Evolutionary conservation across 2,797 vertebrate species (phyloP), one percentile per base, ranked within the genome.

Genomic region (Chromobotia macracanthus): DNA sequence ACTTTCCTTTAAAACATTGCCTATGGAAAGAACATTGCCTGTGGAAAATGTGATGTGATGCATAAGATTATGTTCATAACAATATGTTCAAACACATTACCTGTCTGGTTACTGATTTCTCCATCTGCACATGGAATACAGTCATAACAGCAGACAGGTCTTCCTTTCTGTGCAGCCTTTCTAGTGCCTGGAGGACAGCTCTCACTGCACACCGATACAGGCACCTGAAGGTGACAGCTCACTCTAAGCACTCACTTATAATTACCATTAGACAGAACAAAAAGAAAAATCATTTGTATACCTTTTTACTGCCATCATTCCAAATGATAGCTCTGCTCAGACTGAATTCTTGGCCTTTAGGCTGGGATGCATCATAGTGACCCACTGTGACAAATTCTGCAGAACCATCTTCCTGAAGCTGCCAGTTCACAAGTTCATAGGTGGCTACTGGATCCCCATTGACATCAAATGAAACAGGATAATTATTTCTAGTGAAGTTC

Each of bases 381-480:
- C 93, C 93, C 0, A 92, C 91, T 53, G 88, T 91, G 23, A 90
- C 86, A 68, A 92, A 75, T 21, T 86, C 46, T 41, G 87, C 69
- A 16, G 63, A 55, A 8, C 90, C 88, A 70, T 69, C 84, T 44
- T 80, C 9, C 35, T 13, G 83, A 75, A 46, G 80, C 70, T 93
- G 90, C 92, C 92, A 94, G 85, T 93, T 94, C 25, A 94, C 85
- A 25, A 93, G 66, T 64, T 93, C 92, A 58, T 94, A 94, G 3
- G 31, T 83, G 75, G 90, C 91, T 65, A 90, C 85, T 38, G 93
- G 89, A 72, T 94, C 91, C 0, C 93, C 93, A 0, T 91, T 92
- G 28, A 80, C 78, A 84, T 93, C 91, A 83, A 94, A 94, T n/a
- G 89, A 91, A 48, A 93, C 90, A 46, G 84, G 75, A 65, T 91